Evolutionary conservation across 2,113 vertebrate genomes (phyloP), one percentile per base, ranked within the genome.

Genomic region (Chrysochloris asiatica): DNA sequence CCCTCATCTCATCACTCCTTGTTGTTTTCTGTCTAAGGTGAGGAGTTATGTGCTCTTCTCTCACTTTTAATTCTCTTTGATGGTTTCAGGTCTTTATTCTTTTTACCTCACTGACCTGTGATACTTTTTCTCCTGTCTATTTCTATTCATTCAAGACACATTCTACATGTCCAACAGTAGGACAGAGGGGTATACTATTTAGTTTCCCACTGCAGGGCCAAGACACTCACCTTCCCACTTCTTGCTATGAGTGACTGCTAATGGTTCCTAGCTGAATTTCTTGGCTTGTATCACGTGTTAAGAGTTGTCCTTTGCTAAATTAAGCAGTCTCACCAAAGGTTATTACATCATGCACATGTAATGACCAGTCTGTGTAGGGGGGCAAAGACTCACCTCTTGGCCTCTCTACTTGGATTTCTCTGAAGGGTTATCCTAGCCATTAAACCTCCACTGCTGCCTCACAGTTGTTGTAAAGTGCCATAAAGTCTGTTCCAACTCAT

Each of bases 171-270:
- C 12, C 67, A n/a, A 38, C n/a, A 73, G 10, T 26, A 75, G 9
- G 22, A 54, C 12, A 47, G 28, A 41, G 17, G 43, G 48, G 73
- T 7, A 1, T 33, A 2, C n/a, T 8, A 38, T 45, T 16, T 10
- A 0, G 4, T 56, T 88, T n/a, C 80, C 30, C 38, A 33, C 3
- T 30, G 33, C 36, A 56, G 26, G 33, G 69, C 9, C 9, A 84
- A 84, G 45, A 4, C 4, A 4, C 4, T 11, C 11, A 17, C 19
- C 3, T 10, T 3, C 6, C 4, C 13, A 4, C 9, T 4, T 17
- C 38, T 30, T 75, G 4, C 77, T 41, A 47, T n/a, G 9, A 54
- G 11, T 81, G 28, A 1, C 48, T 61, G 16, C 24, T 36, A 17
- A 78, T 11, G 0, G 0, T 63, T 63, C 48, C 45, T 6, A 65